Evolutionary conservation across 2,888 invertebrate genomes (phyloP).

Genomic region (Dynastes maya): DNA sequence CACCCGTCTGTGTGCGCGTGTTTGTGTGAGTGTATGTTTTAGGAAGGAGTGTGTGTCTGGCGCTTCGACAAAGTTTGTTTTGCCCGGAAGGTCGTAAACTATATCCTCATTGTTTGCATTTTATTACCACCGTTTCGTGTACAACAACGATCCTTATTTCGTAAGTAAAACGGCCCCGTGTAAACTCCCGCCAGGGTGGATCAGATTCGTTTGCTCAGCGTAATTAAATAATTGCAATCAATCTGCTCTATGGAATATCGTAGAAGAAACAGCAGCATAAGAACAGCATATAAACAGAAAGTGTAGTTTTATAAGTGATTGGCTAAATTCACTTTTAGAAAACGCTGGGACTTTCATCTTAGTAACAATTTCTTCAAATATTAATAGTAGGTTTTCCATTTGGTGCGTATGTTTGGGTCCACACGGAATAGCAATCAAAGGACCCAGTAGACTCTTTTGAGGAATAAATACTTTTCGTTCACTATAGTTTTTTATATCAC

Average conservation of each 20-base stretch:
- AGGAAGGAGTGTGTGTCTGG: too few relatives aligned
- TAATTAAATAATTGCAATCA: constrained; percentile 38
- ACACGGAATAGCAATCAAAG: too few relatives aligned
- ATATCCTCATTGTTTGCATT: constrained; percentile 50
- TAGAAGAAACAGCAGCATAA: neutral
- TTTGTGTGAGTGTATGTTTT: neutral
- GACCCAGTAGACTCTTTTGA: too few relatives aligned
- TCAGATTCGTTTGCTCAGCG: constrained; percentile 29
- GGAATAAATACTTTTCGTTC: too few relatives aligned
- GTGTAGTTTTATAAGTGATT: too few relatives aligned
- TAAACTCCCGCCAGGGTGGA: constrained; percentile 10
- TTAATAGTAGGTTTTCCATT: too few relatives aligned
- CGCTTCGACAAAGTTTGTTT: constrained; percentile 31
- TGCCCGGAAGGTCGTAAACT: constrained; percentile 48
- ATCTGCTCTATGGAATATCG: constrained; percentile 10
- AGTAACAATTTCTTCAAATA: too few relatives aligned
- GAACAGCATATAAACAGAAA: too few relatives aligned
- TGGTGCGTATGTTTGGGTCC: too few relatives aligned
- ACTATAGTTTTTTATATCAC: too few relatives aligned
- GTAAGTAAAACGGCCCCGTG: constrained; percentile 8
- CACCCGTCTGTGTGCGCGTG: constrained; percentile 14
- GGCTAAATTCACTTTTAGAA: too few relatives aligned
- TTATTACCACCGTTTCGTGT: constrained; percentile 47
- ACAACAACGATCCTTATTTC: constrained; percentile 35
- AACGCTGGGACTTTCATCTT: too few relatives aligned